phyloP scores from a whole-genome alignment of 2,113 vertebrate genomes.

The Cygnus atratus region DNA sequence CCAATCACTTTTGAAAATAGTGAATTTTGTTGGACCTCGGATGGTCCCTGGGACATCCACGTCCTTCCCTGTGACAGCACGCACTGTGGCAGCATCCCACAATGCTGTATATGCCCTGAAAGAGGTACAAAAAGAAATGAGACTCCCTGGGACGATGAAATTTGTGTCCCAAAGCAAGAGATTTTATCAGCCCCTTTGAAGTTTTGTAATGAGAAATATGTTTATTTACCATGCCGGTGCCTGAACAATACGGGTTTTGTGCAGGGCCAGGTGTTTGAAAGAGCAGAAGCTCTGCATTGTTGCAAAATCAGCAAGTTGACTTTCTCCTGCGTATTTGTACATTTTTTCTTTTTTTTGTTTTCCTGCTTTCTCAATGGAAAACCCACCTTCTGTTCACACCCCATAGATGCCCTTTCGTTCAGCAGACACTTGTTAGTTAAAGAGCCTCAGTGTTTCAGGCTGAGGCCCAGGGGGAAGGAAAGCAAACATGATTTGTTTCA shows the following conservation, averaged over 20 bases:
- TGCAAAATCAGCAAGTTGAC: background rate
- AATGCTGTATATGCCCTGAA: background rate
- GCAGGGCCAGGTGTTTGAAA: background rate
- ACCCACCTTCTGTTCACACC: fast-evolving
- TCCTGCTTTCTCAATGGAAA: background rate
- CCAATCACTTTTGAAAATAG: background rate
- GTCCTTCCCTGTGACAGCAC: fast-evolving
- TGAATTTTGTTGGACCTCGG: background rate
- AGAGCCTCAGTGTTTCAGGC: background rate
- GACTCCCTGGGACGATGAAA: background rate
- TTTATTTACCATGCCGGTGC: background rate
- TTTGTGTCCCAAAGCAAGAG: background rate
- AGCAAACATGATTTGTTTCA: background rate
- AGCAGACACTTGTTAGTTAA: background rate
- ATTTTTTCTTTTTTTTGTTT: background rate
- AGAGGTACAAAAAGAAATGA: fast-evolving
- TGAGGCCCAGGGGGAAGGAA: background rate
- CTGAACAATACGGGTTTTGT: background rate
- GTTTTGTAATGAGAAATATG: background rate
- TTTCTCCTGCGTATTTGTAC: fast-evolving
- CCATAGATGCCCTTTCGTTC: background rate
- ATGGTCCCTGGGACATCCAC: background rate
- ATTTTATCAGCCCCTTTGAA: background rate
- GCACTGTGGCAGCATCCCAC: background rate
- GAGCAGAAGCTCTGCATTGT: background rate